Percentiles rank a stretch among this genome's conserved stretches.
phyloP scores from a whole-genome alignment of 2,797 vertebrate genomes.

The Coracias cyanogaster region DNA sequence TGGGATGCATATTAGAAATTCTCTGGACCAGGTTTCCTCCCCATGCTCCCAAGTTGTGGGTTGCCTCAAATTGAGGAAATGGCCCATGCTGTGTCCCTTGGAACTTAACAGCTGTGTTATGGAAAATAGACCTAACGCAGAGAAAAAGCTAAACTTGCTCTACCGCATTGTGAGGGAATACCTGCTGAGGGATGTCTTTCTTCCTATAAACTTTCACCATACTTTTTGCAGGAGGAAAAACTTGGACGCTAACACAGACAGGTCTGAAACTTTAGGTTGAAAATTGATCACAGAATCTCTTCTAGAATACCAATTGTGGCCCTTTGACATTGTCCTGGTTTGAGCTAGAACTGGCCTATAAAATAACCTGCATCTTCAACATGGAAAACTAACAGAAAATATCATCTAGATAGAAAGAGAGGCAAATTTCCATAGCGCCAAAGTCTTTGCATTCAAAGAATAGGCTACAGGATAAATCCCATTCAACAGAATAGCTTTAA shows the following conservation, averaged over 20 bases:
- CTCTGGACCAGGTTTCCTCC: not conserved
- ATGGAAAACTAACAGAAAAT: not conserved
- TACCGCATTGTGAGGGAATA: not conserved
- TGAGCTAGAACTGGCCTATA: not conserved
- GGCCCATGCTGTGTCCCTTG: not conserved
- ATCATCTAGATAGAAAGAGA: not conserved
- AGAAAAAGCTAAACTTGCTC: not conserved
- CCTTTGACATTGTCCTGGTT: not conserved
- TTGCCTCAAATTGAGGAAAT: not conserved
- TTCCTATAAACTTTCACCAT: not conserved
- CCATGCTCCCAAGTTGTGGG: not conserved
- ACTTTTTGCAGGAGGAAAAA: not conserved
- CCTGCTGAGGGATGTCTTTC: not conserved
- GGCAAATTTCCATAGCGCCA: not conserved
- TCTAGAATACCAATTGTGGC: not conserved
- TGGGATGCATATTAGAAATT: not conserved
- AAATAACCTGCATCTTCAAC: not conserved
- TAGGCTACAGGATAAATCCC: not conserved
- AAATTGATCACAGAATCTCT: not conserved
- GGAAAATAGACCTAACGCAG: not conserved
- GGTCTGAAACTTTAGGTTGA: not conserved
- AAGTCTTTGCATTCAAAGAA: not conserved
- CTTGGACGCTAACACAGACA: rapidly evolving
- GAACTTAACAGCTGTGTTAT: not conserved
- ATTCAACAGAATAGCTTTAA: not conserved